Conservation (phyloP, 2,113 vertebrate species). For the Chionis minor region DNA sequence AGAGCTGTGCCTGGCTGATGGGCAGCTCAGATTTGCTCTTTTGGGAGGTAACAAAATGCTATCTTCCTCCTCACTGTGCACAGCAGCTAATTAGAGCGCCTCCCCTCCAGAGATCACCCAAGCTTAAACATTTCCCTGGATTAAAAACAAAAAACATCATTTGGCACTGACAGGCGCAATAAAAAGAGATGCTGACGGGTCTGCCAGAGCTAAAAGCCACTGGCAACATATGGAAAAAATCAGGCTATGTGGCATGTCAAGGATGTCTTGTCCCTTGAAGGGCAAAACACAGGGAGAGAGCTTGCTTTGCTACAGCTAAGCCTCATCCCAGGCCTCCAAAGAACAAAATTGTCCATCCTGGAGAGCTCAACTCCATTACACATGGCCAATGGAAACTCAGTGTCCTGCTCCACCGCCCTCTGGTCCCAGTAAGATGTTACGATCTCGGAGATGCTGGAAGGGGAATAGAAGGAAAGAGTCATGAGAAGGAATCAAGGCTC, state of each 20-base stretch:
- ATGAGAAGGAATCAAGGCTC: neutral
- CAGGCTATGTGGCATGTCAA: neutral
- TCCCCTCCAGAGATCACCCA: neutral
- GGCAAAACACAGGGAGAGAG: neutral
- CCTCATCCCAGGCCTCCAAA: neutral
- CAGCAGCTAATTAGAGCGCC: neutral
- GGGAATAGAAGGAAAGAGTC: neutral
- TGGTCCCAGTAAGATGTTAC: neutral
- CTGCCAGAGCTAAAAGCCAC: neutral
- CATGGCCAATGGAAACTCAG: neutral
- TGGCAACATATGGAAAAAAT: neutral
- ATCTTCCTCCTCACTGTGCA: neutral
- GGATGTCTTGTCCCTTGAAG: neutral
- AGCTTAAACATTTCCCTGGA: neutral
- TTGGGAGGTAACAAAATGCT: neutral
- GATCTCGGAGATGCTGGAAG: neutral
- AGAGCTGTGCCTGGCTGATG: neutral
- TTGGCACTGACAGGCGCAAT: neutral
- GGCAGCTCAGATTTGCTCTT: neutral
- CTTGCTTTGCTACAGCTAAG: neutral
- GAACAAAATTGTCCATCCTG: neutral
- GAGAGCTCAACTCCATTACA: neutral
- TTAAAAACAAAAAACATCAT: neutral
- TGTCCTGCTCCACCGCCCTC: neutral
- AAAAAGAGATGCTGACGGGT: neutral